Evolutionary conservation across 2,113 vertebrate species (phyloP), one percentile per base, ranked within the genome.

Genomic region (Percina caprodes): DNA sequence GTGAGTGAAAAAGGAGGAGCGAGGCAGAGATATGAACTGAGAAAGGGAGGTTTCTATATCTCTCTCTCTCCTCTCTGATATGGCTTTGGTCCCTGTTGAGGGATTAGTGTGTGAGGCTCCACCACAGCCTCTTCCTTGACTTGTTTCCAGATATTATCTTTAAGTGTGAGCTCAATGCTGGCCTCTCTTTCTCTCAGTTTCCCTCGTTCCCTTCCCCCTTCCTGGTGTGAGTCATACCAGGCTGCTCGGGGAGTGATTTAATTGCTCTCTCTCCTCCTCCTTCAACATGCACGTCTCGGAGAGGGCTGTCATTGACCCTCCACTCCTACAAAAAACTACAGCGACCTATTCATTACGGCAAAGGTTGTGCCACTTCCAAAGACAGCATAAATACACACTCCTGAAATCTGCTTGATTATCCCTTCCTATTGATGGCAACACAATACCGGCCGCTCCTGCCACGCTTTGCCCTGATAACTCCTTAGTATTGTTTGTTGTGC

Each of bases 121-220:
- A 72, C 67, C 89, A 74, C 85, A 79, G 73, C 66, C 80, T 79
- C 77, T 69, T 80, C 74, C 71, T 73, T 86, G 86, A 75, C 88
- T 89, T 87, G 84, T 88, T 90, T 88, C 76, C 84, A 86, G 86
- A 91, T 86, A 87, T 87, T 89, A 92, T 92, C 91, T 93, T 74
- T 86, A 84, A 86, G 74, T 90, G 81, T 86, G 78, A 87, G 80
- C 78, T 79, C n/a, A 52, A 75, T n/a, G 30, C 69, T 30, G 23
- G 70, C 74, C 74, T 77, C 58, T 73, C 76, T 83, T 19, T 80
- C 72, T 77, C 48, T 77, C 42, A 5, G n/a, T 68, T 58, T 45
- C 77, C 67, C 60, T 68, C 66, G 68, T 21, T 60, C 74, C 80
- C 74, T 69, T 68, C 86, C 82, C 79, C 83, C 72, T 78, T 76